These are phyloP conservation scores for Dexiosoma caninum DNA, from an alignment of 2,888 invertebrate species.

Conservation along the genomic window DNA sequence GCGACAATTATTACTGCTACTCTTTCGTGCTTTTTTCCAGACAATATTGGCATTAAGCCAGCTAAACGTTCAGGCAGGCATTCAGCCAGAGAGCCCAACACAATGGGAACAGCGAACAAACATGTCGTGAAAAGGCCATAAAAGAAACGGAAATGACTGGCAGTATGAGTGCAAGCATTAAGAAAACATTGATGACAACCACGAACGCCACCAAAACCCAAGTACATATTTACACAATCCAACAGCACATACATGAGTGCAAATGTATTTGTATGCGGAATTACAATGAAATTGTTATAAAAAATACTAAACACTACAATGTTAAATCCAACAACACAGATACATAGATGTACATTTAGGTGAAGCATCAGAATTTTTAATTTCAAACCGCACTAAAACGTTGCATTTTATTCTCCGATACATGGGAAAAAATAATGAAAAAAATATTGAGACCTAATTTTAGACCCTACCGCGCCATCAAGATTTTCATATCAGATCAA, in stretches of 20 bases:
- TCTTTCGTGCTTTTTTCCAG: no score
- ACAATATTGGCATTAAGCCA: constrained; percentile 54
- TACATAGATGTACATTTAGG: no score
- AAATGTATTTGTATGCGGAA: neutral
- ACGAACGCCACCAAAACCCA: constrained; percentile 16
- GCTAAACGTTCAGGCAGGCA: neutral
- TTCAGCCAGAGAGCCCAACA: constrained; percentile 29
- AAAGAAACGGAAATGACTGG: constrained; percentile 49
- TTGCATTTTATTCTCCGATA: no score
- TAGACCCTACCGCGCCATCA: no score
- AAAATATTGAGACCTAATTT: no score
- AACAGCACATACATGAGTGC: neutral
- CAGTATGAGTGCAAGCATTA: constrained; percentile 54
- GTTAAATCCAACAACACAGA: no score
- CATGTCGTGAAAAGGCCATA: constrained; percentile 40
- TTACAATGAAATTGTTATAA: neutral
- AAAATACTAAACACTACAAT: constrained; percentile 21
- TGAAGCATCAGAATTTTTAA: no score
- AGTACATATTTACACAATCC: neutral
- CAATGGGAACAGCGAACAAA: constrained; percentile 31
- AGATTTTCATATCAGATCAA: no score
- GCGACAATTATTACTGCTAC: constrained; percentile 50
- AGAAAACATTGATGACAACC: constrained; percentile 42
- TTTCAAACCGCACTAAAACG: no score
- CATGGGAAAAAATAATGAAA: no score